Evolutionary conservation across 2,113 vertebrate genomes (phyloP), one percentile per base, ranked within the genome.

Genomic region (Panthera leo): DNA sequence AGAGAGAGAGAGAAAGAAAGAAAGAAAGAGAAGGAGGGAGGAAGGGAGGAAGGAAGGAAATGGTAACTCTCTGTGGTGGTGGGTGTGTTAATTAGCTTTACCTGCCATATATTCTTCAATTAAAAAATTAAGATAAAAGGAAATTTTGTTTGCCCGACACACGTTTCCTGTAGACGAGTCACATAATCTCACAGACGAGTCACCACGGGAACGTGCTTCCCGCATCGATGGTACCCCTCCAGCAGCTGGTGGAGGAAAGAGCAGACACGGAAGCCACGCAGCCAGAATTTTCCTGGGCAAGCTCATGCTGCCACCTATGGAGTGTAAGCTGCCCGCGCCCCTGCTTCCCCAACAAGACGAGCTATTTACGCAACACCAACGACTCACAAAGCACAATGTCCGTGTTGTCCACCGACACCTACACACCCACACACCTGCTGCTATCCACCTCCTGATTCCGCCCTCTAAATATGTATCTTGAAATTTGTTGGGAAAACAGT

Each of bases 211-310:
- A 36, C 27, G 13, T 0, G 0, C 25, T 65, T 21, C 7, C 42
- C 12, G 25, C 4, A 0, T 4, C 7, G 48, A 45, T 0, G 4
- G 31, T 2, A 4, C 29, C 27, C 11, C 58, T 29, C 18, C 23
- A 48, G 31, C 36, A 7, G 9, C 87, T 36, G 42, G 31, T 0
- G 5, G 53, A 27, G 16, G 51, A 15, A 36, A 67, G 51, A 18
- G 25, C 7, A 29, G 45, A 58, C 31, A 11, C 39, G 29, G 5
- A 42, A 5, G 53, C n/a, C 16, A 31, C 61, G 45, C 27, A 14
- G 29, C 4, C 14, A 5, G 1, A 21, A 27, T 3, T 7, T 45
- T 55, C 6, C 55, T 36, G 42, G 6, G n/a, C 34, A 21, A n/a
- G 61, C 84, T 61, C 45, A 2, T 31, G 63, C 85, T 48, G 63